These are phyloP conservation scores for Syrista parreyssii DNA, from an alignment of 2,888 invertebrate species.

Conservation along the genomic window DNA sequence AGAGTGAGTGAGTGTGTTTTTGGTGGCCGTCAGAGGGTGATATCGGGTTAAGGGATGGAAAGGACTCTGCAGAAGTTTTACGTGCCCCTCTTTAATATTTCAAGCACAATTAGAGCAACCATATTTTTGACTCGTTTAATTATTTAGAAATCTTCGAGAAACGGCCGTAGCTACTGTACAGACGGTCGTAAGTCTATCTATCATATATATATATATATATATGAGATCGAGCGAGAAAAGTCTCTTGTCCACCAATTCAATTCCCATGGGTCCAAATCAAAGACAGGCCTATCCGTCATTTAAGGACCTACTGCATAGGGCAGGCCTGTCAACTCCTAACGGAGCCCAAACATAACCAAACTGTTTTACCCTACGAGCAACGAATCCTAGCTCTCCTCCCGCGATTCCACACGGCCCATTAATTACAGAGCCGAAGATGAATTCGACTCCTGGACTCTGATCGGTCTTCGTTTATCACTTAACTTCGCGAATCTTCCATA, in stretches of 20 bases:
- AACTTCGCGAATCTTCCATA: background rate
- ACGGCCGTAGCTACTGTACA: conserved; percentile 1
- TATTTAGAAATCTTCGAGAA: conserved; percentile 46
- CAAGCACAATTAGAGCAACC: conserved; percentile 47
- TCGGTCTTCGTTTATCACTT: conserved; percentile 1
- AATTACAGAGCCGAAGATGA: background rate
- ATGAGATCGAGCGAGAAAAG: background rate
- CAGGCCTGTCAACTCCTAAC: background rate
- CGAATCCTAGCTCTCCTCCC: background rate
- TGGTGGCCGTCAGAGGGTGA: background rate
- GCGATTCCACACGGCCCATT: background rate
- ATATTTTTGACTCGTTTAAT: conserved; percentile 43
- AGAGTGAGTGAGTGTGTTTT: no score
- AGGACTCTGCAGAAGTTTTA: background rate
- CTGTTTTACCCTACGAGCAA: background rate
- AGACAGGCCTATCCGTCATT: background rate
- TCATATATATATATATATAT: conserved; percentile 16
- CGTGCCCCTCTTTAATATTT: conserved; percentile 42
- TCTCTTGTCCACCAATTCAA: background rate
- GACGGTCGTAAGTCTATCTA: conserved; percentile 26
- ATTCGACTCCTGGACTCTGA: conserved; percentile 1
- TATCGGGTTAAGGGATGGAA: background rate
- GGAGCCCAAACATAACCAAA: background rate
- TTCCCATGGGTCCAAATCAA: background rate
- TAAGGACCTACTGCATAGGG: background rate